phyloP scores from a whole-genome alignment of 2,888 invertebrate genomes.

The Ligdia adustata region DNA sequence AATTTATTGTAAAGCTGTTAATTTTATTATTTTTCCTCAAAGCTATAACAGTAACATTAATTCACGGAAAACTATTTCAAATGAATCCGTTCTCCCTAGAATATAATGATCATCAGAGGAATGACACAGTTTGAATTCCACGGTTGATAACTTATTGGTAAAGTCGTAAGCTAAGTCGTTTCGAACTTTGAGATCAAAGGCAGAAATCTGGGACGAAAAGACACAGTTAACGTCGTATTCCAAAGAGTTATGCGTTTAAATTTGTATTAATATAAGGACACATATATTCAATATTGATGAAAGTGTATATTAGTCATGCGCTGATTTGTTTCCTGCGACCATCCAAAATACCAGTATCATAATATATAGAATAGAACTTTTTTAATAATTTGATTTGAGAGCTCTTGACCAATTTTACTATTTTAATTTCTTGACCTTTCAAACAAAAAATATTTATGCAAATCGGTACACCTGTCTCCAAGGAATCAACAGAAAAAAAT shows the following conservation, averaged over 20 bases:
- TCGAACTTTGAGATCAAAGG: constrained; percentile 47
- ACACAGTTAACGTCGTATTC: constrained; percentile 27
- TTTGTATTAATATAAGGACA: constrained; percentile 33
- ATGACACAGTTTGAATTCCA: constrained; percentile 32
- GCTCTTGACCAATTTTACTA: too few relatives aligned
- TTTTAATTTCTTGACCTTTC: too few relatives aligned
- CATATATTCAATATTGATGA: too few relatives aligned
- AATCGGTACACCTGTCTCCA: too few relatives aligned
- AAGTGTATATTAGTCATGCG: constrained; percentile 23
- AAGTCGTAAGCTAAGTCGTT: constrained; percentile 34
- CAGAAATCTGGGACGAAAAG: constrained; percentile 43
- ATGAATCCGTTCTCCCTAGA: neutral
- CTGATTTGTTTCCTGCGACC: constrained; percentile 24
- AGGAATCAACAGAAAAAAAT: too few relatives aligned
- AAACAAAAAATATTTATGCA: too few relatives aligned
- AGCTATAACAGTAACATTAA: neutral
- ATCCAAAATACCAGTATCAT: constrained; percentile 3
- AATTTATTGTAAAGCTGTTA: constrained; percentile 2
- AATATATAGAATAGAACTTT: too few relatives aligned
- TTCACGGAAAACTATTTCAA: neutral
- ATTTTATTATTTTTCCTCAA: constrained; percentile 1
- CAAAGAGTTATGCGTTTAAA: constrained; percentile 21
- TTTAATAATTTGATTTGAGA: too few relatives aligned
- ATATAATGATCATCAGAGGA: constrained; percentile 13
- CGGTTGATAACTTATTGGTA: constrained; percentile 32